These are phyloP conservation scores for Subanguina moxae DNA, from an alignment of 1,140 invertebrate species.

Conservation along the genomic window DNA sequence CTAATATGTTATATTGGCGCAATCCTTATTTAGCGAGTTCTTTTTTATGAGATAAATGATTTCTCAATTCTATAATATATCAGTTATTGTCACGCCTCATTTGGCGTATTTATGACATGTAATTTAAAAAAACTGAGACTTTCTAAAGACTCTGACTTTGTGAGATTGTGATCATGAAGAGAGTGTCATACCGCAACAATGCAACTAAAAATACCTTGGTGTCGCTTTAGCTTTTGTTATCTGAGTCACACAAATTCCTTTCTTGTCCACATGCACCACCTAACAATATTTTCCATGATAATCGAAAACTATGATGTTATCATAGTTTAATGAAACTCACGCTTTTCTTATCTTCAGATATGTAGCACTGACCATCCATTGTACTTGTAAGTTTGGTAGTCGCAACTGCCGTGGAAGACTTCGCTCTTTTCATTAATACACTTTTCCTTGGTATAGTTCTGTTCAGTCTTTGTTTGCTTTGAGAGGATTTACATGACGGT, in stretches of 20 bases:
- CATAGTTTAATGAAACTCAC: not conserved
- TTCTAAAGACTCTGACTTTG: too few relatives aligned
- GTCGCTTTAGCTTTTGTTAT: conserved; percentile 10
- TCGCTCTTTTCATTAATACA: not conserved
- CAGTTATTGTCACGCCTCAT: too few relatives aligned
- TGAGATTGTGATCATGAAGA: too few relatives aligned
- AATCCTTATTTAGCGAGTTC: too few relatives aligned
- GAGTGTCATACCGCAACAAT: too few relatives aligned
- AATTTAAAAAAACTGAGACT: too few relatives aligned
- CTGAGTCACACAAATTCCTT: conserved; percentile 11
- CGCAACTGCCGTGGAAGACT: not conserved
- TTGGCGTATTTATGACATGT: too few relatives aligned
- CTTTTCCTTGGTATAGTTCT: not conserved
- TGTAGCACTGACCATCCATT: conserved; percentile 1
- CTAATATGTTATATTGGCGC: too few relatives aligned
- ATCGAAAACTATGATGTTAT: not conserved
- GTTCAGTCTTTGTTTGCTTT: not conserved
- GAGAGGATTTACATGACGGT: not conserved
- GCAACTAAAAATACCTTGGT: conserved; percentile 3
- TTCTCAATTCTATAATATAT: too few relatives aligned
- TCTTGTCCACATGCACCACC: conserved; percentile 14
- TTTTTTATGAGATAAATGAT: too few relatives aligned
- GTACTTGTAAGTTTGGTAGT: not conserved
- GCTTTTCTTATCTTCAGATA: conserved; percentile 15
- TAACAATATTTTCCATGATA: too few relatives aligned